These are phyloP conservation scores for Formica exsecta DNA, from an alignment of 1,140 invertebrate species.

Conservation along the genomic window DNA sequence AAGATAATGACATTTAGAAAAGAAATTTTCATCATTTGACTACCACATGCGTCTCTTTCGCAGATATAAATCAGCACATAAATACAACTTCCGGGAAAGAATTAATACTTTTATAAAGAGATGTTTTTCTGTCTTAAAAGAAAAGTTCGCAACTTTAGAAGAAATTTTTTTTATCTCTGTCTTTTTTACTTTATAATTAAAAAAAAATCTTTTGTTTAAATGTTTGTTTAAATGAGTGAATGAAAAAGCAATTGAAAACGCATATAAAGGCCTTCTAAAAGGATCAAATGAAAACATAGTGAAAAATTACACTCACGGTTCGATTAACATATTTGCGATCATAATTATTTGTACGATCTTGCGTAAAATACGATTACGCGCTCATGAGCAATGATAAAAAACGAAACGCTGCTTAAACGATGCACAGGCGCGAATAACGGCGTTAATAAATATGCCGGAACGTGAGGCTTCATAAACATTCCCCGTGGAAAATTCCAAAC, in stretches of 20 bases:
- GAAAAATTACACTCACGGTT: slow-evolving; percentile 4
- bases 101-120: slow-evolving; percentile 19
- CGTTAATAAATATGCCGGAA: slow-evolving; percentile 70
- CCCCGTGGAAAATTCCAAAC: slow-evolving; percentile 47
- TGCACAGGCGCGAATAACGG: slow-evolving; percentile 46
- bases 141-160: slow-evolving; percentile 7
- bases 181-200: not conserved
- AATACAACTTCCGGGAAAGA: slow-evolving; percentile 22
- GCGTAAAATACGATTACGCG: slow-evolving; percentile 17
- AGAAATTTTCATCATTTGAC: slow-evolving; percentile 27
- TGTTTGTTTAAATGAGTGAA: too few relatives aligned
- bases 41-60: not conserved
- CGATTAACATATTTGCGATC: slow-evolving; percentile 17
- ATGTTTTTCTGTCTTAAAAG: not conserved
- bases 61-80: slow-evolving; percentile 35
- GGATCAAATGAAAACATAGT: not conserved
- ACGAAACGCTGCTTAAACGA: slow-evolving; percentile 56
- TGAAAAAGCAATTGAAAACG: not conserved
- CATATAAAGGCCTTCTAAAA: not conserved
- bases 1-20: slow-evolving; percentile 15
- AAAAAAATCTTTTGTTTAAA: not conserved
- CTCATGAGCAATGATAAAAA: slow-evolving; percentile 56
- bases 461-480: slow-evolving; percentile 64
- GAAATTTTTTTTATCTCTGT: not conserved
- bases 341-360: slow-evolving; percentile 28